A percentile compares a stretch with the other conserved stretches of the same genome.
Evolutionary conservation across 2,888 invertebrate species (phyloP).

Genomic region (Macroteleia sp.): DNA sequence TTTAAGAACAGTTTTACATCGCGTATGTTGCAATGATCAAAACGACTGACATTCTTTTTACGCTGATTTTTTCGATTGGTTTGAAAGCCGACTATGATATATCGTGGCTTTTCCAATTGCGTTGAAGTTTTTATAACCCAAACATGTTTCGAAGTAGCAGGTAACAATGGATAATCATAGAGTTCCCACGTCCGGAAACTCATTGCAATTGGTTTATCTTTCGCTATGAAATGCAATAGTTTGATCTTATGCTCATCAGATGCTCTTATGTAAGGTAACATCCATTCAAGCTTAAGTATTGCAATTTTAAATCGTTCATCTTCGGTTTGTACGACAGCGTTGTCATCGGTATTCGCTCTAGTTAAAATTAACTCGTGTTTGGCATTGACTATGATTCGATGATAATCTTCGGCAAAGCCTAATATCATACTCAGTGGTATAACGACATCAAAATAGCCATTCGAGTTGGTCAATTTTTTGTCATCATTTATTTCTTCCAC

Average conservation of each 20-base stretch:
- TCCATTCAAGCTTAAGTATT: slow-evolving; percentile 14
- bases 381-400: slow-evolving; percentile 41
- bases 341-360: neutral
- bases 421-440: slow-evolving; percentile 34
- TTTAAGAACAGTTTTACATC: slow-evolving; percentile 6
- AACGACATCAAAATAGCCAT: slow-evolving; percentile 43
- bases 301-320: slow-evolving; percentile 1
- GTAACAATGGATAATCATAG: slow-evolving; percentile 42
- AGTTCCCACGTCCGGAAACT: slow-evolving; percentile 4
- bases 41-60: slow-evolving; percentile 52
- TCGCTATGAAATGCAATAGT: slow-evolving; percentile 14
- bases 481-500: slow-evolving; percentile 5
- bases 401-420: slow-evolving; percentile 56
- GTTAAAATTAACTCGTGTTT: slow-evolving; percentile 10
- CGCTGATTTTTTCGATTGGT: slow-evolving; percentile 75
- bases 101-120: slow-evolving; percentile 75
- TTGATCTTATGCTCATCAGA: slow-evolving; percentile 6
- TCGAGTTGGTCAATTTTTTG: slow-evolving; percentile 7
- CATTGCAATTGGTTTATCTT: slow-evolving; percentile 60
- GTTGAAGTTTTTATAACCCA: slow-evolving; percentile 73
- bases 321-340: slow-evolving; percentile 3
- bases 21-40: slow-evolving; percentile 4
- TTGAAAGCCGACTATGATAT: slow-evolving; percentile 72
- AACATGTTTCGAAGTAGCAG: slow-evolving; percentile 72
- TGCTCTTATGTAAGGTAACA: neutral